Evolutionary conservation across 2,797 vertebrate species (phyloP).

Genomic region (Eutrigla gurnardus): DNA sequence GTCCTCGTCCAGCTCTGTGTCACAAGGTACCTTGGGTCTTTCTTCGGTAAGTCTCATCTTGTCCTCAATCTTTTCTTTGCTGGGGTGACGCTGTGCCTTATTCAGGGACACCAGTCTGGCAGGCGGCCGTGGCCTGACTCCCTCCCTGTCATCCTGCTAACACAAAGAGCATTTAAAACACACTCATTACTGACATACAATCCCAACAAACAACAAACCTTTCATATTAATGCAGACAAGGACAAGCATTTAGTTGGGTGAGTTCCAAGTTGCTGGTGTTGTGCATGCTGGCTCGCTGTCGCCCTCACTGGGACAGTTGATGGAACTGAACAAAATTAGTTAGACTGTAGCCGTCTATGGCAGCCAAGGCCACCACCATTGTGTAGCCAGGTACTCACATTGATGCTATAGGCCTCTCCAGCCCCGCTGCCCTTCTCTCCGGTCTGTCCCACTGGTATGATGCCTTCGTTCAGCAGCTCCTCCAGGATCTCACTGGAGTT

Average conservation of each 20-base stretch:
- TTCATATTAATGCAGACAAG: too few relatives aligned
- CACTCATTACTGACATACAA: background rate
- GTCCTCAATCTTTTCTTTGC: slow-evolving; percentile 81
- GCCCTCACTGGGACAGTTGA: background rate
- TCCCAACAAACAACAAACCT: too few relatives aligned
- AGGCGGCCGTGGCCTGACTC: slow-evolving; percentile 78
- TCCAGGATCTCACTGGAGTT: slow-evolving; percentile 88
- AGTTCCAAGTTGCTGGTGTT: background rate
- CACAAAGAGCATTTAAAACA: slow-evolving; percentile 15
- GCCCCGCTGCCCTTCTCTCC: slow-evolving; percentile 68
- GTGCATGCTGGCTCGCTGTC: background rate
- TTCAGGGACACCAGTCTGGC: slow-evolving; percentile 87
- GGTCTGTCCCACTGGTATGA: slow-evolving; percentile 82
- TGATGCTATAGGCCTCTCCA: slow-evolving; percentile 83
- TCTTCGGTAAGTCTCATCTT: slow-evolving; percentile 83
- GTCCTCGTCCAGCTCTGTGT: background rate
- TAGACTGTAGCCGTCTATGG: background rate
- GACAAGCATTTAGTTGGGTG: too few relatives aligned
- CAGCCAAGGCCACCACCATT: background rate
- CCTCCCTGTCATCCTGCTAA: slow-evolving; percentile 78
- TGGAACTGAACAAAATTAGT: too few relatives aligned
- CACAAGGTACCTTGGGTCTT: slow-evolving; percentile 75
- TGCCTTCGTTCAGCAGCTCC: slow-evolving; percentile 88
- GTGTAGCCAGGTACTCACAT: slow-evolving; percentile 70
- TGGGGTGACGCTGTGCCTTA: slow-evolving; percentile 73